phyloP scores from a whole-genome alignment of 2,797 vertebrate genomes.

The Chanos chanos region DNA sequence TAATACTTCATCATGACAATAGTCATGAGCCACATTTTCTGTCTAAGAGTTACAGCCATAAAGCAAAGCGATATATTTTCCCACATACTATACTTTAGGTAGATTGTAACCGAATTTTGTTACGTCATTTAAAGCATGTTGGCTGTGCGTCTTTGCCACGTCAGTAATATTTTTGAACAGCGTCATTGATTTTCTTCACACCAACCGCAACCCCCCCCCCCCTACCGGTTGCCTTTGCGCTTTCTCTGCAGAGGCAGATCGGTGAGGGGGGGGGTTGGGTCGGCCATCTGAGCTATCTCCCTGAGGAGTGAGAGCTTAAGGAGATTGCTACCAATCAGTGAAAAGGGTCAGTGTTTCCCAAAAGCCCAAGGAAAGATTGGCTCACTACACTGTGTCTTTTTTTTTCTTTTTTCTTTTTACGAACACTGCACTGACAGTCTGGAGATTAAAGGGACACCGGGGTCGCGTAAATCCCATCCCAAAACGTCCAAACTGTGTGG shows the following conservation, averaged over 20 bases:
- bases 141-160: neutral
- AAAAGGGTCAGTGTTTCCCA: constrained; percentile 34
- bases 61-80: too few relatives aligned
- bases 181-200: too few relatives aligned
- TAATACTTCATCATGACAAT: too few relatives aligned
- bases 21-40: too few relatives aligned
- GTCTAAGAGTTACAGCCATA: too few relatives aligned
- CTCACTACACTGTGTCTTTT: constrained; percentile 31
- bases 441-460: constrained; percentile 39
- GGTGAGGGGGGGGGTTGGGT: constrained; percentile 31
- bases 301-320: constrained; percentile 53
- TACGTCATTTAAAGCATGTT: too few relatives aligned
- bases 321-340: constrained; percentile 59
- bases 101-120: too few relatives aligned
- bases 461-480: too few relatives aligned
- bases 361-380: constrained; percentile 30
- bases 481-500: too few relatives aligned
- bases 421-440: constrained; percentile 27
- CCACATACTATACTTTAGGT: too few relatives aligned
- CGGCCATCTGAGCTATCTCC: constrained; percentile 51
- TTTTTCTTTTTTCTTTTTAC: constrained; percentile 1
- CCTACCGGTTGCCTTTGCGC: too few relatives aligned
- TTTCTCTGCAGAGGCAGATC: constrained; percentile 61
- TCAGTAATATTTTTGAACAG: neutral
- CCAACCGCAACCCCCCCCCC: too few relatives aligned